phyloP scores from a whole-genome alignment of 1,140 invertebrate genomes.

The Zaprionus taronus region DNA sequence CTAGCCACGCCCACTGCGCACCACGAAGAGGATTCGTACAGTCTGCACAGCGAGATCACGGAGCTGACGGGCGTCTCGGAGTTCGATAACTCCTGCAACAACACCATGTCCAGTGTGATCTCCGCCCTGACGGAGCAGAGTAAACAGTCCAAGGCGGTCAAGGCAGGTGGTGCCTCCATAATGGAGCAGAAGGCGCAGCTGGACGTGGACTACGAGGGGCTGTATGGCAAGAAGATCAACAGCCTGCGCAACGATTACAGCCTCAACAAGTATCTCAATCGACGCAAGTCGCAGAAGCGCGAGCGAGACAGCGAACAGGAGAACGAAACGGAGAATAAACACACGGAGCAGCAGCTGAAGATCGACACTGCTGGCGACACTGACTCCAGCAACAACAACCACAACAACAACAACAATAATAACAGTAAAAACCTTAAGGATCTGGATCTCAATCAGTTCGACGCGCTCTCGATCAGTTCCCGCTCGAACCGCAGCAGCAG shows the following conservation, averaged over 20 bases:
- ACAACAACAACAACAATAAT: slow-evolving; percentile 43
- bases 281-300: slow-evolving; percentile 62
- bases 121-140: slow-evolving; percentile 53
- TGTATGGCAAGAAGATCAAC: slow-evolving; percentile 76
- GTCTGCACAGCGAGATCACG: slow-evolving; percentile 78
- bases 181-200: slow-evolving; percentile 30
- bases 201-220: slow-evolving; percentile 64
- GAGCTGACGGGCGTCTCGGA: slow-evolving; percentile 79
- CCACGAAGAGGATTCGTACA: slow-evolving; percentile 71
- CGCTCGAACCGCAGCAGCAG: slow-evolving; percentile 80
- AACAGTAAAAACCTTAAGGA: slow-evolving; percentile 63
- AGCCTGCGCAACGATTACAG: slow-evolving; percentile 79
- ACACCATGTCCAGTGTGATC: slow-evolving; percentile 68
- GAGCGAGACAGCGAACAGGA: slow-evolving; percentile 31
- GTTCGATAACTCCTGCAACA: slow-evolving; percentile 72
- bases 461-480: slow-evolving; percentile 76
- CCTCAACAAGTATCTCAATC: slow-evolving; percentile 80
- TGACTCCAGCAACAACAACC: slow-evolving; percentile 43
- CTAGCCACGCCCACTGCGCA: slow-evolving; percentile 4
- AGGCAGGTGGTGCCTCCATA: not conserved
- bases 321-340: not conserved
- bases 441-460: slow-evolving; percentile 73
- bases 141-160: slow-evolving; percentile 33
- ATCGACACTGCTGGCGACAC: slow-evolving; percentile 28
- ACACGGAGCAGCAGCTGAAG: slow-evolving; percentile 22